phyloP scores from a whole-genome alignment of 2,797 vertebrate species.

The Brachyrhaphis roseni region DNA sequence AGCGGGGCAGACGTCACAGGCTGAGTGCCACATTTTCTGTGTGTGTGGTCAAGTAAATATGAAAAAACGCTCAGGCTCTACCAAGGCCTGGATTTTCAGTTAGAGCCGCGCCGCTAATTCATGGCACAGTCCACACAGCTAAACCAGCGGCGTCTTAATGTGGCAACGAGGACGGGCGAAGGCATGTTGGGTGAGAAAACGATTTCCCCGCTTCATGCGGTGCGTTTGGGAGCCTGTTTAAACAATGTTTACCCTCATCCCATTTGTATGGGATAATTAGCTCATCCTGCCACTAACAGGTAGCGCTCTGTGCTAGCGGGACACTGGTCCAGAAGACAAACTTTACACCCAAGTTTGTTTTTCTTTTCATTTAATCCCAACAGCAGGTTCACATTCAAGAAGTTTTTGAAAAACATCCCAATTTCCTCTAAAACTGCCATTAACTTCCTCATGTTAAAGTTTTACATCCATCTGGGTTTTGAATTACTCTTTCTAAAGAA shows the following conservation, averaged over 20 bases:
- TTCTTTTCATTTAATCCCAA: not conserved
- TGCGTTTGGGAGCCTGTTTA: slow-evolving; percentile 52
- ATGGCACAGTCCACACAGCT: slow-evolving; percentile 25
- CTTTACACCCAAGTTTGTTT: not conserved
- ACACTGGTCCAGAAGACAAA: slow-evolving; percentile 32
- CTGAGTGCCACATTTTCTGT: slow-evolving; percentile 72
- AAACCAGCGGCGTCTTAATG: slow-evolving; percentile 50
- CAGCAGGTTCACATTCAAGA: not conserved
- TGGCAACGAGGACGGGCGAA: slow-evolving; percentile 58
- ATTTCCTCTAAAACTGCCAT: not conserved
- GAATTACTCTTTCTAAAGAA: not conserved
- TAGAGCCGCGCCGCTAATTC: slow-evolving; percentile 37
- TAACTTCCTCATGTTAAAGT: not conserved
- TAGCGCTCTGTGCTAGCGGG: slow-evolving; percentile 37
- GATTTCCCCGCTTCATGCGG: slow-evolving; percentile 58
- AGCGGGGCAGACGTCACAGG: slow-evolving; percentile 61
- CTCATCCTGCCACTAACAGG: slow-evolving; percentile 29
- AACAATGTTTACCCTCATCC: slow-evolving; percentile 59
- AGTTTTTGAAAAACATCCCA: not conserved
- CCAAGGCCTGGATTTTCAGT: slow-evolving; percentile 74
- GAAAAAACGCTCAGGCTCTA: slow-evolving; percentile 41
- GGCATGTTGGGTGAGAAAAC: slow-evolving; percentile 59
- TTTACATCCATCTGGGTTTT: not conserved
- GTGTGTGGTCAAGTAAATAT: slow-evolving; percentile 67
- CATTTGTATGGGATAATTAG: slow-evolving; percentile 48